phyloP scores from a whole-genome alignment of 2,113 vertebrate species.

The Phalacrocorax pelagicus region DNA sequence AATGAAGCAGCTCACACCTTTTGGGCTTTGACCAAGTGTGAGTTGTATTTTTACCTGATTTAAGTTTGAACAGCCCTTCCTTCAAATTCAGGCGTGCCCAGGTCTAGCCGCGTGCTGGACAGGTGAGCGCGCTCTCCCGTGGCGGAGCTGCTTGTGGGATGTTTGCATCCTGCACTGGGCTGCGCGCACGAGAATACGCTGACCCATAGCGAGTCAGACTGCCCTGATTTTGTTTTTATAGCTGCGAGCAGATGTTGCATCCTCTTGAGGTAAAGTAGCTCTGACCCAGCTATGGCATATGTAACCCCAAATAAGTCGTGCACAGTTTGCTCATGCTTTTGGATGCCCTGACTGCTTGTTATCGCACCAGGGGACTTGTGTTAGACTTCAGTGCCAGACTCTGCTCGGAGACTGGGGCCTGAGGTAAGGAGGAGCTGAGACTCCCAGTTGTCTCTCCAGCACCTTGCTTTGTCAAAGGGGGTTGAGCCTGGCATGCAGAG shows the following conservation, averaged over 20 bases:
- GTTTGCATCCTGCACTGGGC: neutral
- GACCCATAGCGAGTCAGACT: neutral
- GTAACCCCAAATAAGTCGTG: neutral
- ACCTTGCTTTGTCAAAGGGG: neutral
- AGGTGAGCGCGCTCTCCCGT: neutral
- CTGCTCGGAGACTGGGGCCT: neutral
- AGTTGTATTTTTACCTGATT: neutral
- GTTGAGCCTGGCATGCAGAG: neutral
- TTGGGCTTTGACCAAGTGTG: neutral
- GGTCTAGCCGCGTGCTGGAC: fast-evolving
- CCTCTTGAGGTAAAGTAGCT: neutral
- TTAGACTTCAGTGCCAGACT: neutral
- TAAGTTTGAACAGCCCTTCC: neutral
- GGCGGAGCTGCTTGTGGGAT: neutral
- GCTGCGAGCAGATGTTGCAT: neutral
- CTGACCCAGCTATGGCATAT: neutral
- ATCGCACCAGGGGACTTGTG: neutral
- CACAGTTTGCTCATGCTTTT: neutral
- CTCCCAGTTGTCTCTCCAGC: neutral
- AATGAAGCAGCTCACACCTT: neutral
- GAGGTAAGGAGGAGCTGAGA: neutral
- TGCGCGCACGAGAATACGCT: neutral
- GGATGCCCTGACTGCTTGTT: constrained; percentile 1
- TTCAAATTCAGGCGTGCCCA: neutral
- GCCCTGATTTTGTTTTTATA: neutral